A percentile compares a stretch with the other conserved stretches of the same genome.
Conservation (phyloP, 2,888 invertebrate genomes). For the Sphaeridia pumilis region DNA sequence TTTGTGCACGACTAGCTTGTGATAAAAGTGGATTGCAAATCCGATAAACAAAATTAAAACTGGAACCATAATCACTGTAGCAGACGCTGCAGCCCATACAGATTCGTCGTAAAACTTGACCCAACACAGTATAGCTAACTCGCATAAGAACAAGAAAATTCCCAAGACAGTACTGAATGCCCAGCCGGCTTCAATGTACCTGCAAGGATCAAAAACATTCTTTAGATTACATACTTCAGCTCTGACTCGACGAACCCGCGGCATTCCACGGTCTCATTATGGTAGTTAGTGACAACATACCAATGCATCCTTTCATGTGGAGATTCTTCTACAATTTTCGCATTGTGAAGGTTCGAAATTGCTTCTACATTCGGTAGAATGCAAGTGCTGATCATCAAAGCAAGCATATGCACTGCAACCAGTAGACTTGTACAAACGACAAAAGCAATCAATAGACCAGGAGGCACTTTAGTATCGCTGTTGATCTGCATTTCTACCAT, state of each 20-base stretch:
- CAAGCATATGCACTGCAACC: constrained; percentile 86
- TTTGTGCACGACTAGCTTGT: constrained; percentile 75
- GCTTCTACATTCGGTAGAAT: constrained; percentile 89
- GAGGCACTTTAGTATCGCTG: constrained; percentile 65
- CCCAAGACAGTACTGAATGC: constrained; percentile 86
- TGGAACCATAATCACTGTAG: constrained; percentile 75
- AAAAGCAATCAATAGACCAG: constrained; percentile 75
- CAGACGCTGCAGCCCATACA: constrained; percentile 65
- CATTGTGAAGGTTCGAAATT: constrained; percentile 70
- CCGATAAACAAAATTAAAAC: constrained; percentile 75
- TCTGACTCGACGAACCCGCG: too few relatives aligned
- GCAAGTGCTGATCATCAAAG: constrained; percentile 92
- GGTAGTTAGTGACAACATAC: constrained; percentile 13
- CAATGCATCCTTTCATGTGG: constrained; percentile 65
- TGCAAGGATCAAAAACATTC: constrained; percentile 38
- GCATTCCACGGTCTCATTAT: not conserved
- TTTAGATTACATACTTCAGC: too few relatives aligned
- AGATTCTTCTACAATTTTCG: constrained; percentile 70
- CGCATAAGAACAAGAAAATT: constrained; percentile 76
- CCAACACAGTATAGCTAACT: constrained; percentile 86
- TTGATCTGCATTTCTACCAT: constrained; percentile 88
- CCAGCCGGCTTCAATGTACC: constrained; percentile 87
- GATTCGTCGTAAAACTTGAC: constrained; percentile 85
- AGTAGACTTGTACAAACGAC: constrained; percentile 81
- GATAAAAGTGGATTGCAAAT: constrained; percentile 85